Evolutionary conservation across 2,113 vertebrate genomes (phyloP).

Genomic region (Oxyruncus cristatus): DNA sequence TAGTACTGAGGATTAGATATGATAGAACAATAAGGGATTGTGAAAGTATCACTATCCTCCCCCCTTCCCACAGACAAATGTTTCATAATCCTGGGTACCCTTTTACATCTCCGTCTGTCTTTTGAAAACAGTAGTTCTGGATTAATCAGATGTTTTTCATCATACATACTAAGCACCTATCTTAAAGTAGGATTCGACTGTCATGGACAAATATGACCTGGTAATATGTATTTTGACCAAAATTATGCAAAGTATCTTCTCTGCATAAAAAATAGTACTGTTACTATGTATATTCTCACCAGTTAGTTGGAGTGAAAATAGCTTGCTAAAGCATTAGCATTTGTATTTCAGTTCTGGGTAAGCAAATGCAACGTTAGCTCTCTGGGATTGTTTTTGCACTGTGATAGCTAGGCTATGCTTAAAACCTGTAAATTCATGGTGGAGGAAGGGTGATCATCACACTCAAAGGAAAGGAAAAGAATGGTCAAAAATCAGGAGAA

Average conservation of each 20-base stretch:
- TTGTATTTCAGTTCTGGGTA: not conserved
- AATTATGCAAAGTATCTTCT: not conserved
- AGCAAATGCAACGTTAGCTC: not conserved
- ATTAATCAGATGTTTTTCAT: not conserved
- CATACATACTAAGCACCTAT: not conserved
- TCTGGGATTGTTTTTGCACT: not conserved
- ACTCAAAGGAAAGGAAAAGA: not conserved
- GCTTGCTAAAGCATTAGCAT: not conserved
- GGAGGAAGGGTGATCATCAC: not conserved
- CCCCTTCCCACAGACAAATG: not conserved
- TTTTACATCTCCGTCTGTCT: not conserved
- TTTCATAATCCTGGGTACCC: not conserved
- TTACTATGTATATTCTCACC: not conserved
- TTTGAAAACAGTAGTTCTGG: not conserved
- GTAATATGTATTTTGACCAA: not conserved
- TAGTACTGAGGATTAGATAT: constrained; percentile 29
- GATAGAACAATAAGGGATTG: constrained; percentile 40
- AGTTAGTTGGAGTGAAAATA: not conserved
- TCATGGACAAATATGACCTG: not conserved
- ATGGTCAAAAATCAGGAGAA: not conserved
- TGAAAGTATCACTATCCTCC: not conserved
- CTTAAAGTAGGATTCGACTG: not conserved
- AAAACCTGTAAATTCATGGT: not conserved
- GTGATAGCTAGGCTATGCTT: not conserved
- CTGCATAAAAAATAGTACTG: not conserved